phyloP scores from a whole-genome alignment of 2,888 invertebrate species.

The Chloroclysta siterata region DNA sequence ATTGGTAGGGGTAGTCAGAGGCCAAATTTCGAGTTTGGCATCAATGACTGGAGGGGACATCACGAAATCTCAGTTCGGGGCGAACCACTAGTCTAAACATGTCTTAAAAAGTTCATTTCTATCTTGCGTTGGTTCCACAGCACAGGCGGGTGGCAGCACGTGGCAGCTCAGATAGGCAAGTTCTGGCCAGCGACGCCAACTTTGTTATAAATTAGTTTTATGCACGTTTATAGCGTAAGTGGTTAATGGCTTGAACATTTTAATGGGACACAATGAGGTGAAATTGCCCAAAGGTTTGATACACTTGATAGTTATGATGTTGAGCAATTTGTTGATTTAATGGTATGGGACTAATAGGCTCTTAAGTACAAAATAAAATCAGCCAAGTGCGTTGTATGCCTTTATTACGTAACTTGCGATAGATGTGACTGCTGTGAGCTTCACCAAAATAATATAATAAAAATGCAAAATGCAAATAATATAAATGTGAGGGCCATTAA shows the following conservation, averaged over 20 bases:
- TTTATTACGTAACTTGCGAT: background rate
- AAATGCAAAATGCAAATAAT: no score
- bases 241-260: slow-evolving; percentile 29
- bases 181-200: slow-evolving; percentile 30
- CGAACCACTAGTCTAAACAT: background rate
- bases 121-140: slow-evolving; percentile 3
- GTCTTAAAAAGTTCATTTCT: slow-evolving; percentile 16
- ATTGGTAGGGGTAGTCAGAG: no score
- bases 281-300: slow-evolving; percentile 17
- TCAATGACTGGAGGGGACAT: no score
- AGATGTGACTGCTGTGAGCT: no score
- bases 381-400: background rate
- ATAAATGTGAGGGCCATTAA: no score
- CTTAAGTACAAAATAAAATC: slow-evolving; percentile 1
- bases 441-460: no score
- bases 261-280: slow-evolving; percentile 32
- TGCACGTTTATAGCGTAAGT: slow-evolving; percentile 33
- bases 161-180: slow-evolving; percentile 38
- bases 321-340: slow-evolving; percentile 6
- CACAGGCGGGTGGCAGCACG: slow-evolving; percentile 34
- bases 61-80: no score
- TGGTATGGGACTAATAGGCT: slow-evolving; percentile 3
- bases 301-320: slow-evolving; percentile 14
- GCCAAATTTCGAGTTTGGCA: no score
- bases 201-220: slow-evolving; percentile 46